These are phyloP conservation scores for Gopherus evgoodei DNA, from an alignment of 2,113 vertebrate genomes.

Conservation along the genomic window DNA sequence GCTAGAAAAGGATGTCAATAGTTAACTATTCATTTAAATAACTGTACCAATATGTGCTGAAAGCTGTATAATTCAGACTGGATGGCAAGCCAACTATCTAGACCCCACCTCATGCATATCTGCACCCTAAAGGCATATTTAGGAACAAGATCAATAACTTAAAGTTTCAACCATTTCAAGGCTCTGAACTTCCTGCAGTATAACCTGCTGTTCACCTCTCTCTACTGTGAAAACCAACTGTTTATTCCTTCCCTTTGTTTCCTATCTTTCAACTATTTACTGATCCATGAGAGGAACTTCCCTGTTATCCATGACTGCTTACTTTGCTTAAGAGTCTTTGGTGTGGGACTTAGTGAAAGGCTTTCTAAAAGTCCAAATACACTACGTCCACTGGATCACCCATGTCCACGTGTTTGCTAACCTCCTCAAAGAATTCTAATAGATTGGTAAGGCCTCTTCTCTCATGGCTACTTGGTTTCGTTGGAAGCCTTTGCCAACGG, in stretches of 20 bases:
- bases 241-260: neutral
- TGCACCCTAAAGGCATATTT: neutral
- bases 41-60: neutral
- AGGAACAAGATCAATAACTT: slow-evolving; percentile 28
- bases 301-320: neutral
- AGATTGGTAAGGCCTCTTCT: neutral
- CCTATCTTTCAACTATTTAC: neutral
- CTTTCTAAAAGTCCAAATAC: neutral
- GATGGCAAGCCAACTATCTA: neutral
- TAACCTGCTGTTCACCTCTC: slow-evolving; percentile 28
- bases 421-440: neutral
- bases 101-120: neutral
- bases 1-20: slow-evolving; percentile 14
- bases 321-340: neutral
- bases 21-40: slow-evolving; percentile 1
- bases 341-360: neutral
- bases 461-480: neutral
- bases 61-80: neutral
- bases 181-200: neutral
- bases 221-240: neutral
- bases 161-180: neutral
- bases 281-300: neutral
- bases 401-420: neutral
- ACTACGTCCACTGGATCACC: neutral
- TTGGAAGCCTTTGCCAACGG: neutral